Conservation (phyloP, 1,140 invertebrate genomes). For the Drosophila parabipectinata region DNA sequence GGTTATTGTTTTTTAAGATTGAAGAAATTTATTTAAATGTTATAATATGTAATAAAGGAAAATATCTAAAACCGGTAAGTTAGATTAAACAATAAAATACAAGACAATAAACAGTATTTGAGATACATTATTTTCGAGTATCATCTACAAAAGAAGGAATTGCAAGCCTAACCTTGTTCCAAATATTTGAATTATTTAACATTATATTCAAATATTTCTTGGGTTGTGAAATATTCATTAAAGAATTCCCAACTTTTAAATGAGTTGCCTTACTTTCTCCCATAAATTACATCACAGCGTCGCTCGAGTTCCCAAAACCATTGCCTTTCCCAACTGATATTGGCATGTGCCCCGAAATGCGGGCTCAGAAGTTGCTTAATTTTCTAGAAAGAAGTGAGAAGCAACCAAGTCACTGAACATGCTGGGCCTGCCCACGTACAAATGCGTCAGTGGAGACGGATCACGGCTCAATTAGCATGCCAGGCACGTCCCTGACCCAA, state of each 20-base stretch:
- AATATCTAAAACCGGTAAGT: too few species aligned
- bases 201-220: background rate
- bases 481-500: slow-evolving; percentile 80
- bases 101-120: too few species aligned
- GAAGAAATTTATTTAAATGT: background rate
- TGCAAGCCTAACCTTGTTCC: too few species aligned
- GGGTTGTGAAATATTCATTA: background rate
- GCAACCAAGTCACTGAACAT: slow-evolving; percentile 14
- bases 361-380: slow-evolving; percentile 37
- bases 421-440: slow-evolving; percentile 30
- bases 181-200: too few species aligned
- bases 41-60: too few species aligned
- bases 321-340: slow-evolving; percentile 47
- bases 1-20: background rate
- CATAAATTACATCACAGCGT: slow-evolving; percentile 26
- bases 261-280: slow-evolving; percentile 35
- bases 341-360: slow-evolving; percentile 1
- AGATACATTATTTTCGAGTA: too few species aligned
- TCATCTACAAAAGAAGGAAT: too few species aligned
- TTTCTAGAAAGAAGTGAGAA: slow-evolving; percentile 36
- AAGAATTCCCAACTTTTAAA: background rate
- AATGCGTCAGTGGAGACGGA: slow-evolving; percentile 57
- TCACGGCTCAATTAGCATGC: slow-evolving; percentile 69
- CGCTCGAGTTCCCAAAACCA: slow-evolving; percentile 27
- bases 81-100: too few species aligned